phyloP scores from a whole-genome alignment of 1,140 invertebrate genomes.

The Chironomus striatipennis region DNA sequence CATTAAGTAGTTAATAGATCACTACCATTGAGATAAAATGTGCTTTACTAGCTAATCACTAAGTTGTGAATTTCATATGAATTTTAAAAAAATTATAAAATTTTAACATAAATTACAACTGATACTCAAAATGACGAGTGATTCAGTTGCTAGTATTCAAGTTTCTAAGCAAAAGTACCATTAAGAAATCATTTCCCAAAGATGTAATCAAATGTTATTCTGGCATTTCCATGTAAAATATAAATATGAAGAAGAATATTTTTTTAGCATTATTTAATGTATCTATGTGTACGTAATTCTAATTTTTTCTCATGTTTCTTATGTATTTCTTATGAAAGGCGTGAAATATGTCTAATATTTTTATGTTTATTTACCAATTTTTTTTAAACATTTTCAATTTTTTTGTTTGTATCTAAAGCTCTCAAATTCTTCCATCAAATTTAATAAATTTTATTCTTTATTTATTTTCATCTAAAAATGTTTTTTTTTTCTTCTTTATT shows the following conservation, averaged over 20 bases:
- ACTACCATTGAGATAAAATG: too few relatives aligned
- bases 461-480: neutral
- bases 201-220: conserved; percentile 1
- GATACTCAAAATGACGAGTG: too few relatives aligned
- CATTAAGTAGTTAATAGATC: too few relatives aligned
- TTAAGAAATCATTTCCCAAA: neutral
- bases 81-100: too few relatives aligned
- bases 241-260: conserved; percentile 4
- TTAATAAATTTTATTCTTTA: too few relatives aligned
- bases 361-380: neutral
- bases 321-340: neutral
- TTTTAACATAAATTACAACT: too few relatives aligned
- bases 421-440: conserved; percentile 5
- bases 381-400: neutral
- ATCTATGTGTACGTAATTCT: conserved; percentile 9
- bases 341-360: neutral
- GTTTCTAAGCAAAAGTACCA: too few relatives aligned
- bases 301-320: neutral
- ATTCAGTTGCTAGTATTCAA: too few relatives aligned
- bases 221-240: conserved; percentile 13
- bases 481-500: neutral
- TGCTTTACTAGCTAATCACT: too few relatives aligned
- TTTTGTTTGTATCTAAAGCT: neutral
- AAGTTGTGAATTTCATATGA: too few relatives aligned
- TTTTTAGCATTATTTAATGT: neutral